A percentile compares a stretch with the other conserved stretches of the same genome.
Conservation (phyloP, 1,140 invertebrate species). For the Drosophila rufa region DNA sequence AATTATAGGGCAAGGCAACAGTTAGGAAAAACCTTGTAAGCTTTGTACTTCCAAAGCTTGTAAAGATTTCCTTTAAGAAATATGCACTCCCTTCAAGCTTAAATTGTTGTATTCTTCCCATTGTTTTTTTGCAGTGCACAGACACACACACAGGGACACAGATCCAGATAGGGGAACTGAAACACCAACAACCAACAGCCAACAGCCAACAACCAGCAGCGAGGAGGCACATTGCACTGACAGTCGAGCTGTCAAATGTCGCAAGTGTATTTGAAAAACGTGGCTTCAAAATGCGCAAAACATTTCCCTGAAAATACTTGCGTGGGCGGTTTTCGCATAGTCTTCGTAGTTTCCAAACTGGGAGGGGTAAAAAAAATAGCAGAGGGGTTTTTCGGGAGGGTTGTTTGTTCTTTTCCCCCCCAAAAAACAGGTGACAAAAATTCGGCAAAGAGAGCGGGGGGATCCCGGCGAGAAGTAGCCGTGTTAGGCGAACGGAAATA, state of each 20-base stretch:
- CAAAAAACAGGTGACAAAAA: slow-evolving; percentile 30
- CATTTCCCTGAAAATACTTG: slow-evolving; percentile 61
- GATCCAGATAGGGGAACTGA: slow-evolving; percentile 8
- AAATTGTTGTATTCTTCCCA: too few relatives aligned
- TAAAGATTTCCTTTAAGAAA: too few relatives aligned
- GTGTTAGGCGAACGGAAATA: neutral
- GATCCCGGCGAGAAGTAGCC: neutral
- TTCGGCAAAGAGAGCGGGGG: neutral
- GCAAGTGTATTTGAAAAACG: slow-evolving; percentile 80
- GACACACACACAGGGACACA: slow-evolving; percentile 1
- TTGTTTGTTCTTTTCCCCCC: neutral
- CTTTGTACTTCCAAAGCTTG: too few relatives aligned
- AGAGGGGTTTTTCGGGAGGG: neutral
- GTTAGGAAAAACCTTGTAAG: too few relatives aligned
- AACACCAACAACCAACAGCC: slow-evolving; percentile 3
- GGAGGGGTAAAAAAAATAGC: neutral
- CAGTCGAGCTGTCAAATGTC: slow-evolving; percentile 78
- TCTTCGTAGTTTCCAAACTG: slow-evolving; percentile 14
- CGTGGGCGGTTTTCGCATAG: slow-evolving; percentile 33
- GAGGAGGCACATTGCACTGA: slow-evolving; percentile 51
- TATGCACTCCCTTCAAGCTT: too few relatives aligned
- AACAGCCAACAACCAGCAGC: slow-evolving; percentile 10
- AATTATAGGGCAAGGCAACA: too few relatives aligned
- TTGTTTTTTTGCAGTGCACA: neutral
- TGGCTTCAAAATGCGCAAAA: slow-evolving; percentile 72